Percentiles rank a stretch among this genome's conserved stretches.
phyloP scores from a whole-genome alignment of 2,888 invertebrate species.

The Chouioia cunea region DNA sequence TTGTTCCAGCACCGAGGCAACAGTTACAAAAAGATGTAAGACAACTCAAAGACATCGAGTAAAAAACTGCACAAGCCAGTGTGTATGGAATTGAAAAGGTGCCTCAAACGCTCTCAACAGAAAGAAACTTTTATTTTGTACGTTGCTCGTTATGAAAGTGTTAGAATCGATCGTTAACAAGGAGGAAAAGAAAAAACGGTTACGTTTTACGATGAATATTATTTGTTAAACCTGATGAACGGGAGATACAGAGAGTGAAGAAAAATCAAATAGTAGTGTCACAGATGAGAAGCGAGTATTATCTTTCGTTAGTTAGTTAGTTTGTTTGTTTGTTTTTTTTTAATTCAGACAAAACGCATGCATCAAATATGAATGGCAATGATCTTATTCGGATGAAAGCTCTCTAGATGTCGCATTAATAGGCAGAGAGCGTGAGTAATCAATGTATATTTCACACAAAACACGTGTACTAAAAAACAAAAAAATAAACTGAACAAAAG shows the following conservation, averaged over 20 bases:
- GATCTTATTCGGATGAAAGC: constrained; percentile 4
- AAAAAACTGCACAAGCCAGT: constrained; percentile 15
- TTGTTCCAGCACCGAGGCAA: neutral
- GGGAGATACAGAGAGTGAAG: constrained; percentile 8
- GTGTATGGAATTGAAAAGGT: constrained; percentile 40
- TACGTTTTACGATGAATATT: neutral
- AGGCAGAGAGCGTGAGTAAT: constrained; percentile 24
- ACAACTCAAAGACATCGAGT: constrained; percentile 5
- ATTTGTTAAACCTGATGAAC: constrained; percentile 2
- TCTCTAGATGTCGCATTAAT: neutral
- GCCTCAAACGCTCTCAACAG: constrained; percentile 42
- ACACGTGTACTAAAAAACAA: constrained; percentile 31
- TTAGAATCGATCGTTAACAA: constrained; percentile 9
- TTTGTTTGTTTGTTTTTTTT: too few relatives aligned
- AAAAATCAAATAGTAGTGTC: constrained; percentile 15
- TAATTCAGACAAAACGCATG: too few relatives aligned
- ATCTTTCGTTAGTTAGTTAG: too few relatives aligned
- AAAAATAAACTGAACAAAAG: too few relatives aligned
- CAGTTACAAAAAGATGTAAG: constrained; percentile 6
- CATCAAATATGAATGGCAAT: too few relatives aligned
- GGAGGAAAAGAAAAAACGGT: neutral
- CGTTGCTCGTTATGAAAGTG: constrained; percentile 13
- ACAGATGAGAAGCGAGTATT: constrained; percentile 18
- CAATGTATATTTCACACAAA: constrained; percentile 12
- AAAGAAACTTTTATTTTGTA: constrained; percentile 35